Evolutionary conservation across 1,140 invertebrate genomes (phyloP), one percentile per base, ranked within the genome.

Genomic region (Drosophila bifasciata): DNA sequence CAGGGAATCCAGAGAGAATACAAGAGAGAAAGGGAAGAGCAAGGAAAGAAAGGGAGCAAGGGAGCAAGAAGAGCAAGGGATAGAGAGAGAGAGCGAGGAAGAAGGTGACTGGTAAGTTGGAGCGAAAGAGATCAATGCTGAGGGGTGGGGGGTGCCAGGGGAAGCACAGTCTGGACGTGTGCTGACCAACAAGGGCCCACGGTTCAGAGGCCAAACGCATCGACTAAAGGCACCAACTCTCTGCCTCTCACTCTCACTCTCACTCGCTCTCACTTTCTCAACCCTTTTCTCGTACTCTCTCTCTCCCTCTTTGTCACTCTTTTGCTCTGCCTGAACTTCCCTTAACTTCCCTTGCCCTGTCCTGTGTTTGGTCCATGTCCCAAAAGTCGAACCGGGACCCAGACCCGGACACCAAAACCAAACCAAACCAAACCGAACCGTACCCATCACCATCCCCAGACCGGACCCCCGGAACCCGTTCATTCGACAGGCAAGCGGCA

Each of bases 131-230:
- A 67, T 36, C 32, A 11, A 36, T 36, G 32, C 32, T 36, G 32
- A 1, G 3, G 32, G 11, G 0, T 45, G 48, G 64, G 2, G 13
- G 57, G 44, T 57, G 67, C 51, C 64, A 57, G 19, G 32, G 11
- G n/a, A n/a, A 36, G 11, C 32, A 36, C 55, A 69, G 71, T 59
- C 73, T 62, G 74, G 61, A 70, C 83, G 76, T 79, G 71, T 76
- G 55, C 74, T 81, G 83, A 75, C 83, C 77, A 78, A 61, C 73
- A 68, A 68, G 76, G 84, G 78, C 72, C 75, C 53, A 36, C 74
- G 88, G 83, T 78, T 88, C 83, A 88, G 70, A 88, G 83, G 83
- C 75, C 83, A 88, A 88, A 88, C 75, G 75, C 79, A 88, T 88
- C 83, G 79, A 83, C 78, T 64, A 19, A 21, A 16, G 23, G 25